These are phyloP conservation scores for Cercopithecus mitis DNA, from an alignment of 2,797 vertebrate genomes.

Conservation along the genomic window DNA sequence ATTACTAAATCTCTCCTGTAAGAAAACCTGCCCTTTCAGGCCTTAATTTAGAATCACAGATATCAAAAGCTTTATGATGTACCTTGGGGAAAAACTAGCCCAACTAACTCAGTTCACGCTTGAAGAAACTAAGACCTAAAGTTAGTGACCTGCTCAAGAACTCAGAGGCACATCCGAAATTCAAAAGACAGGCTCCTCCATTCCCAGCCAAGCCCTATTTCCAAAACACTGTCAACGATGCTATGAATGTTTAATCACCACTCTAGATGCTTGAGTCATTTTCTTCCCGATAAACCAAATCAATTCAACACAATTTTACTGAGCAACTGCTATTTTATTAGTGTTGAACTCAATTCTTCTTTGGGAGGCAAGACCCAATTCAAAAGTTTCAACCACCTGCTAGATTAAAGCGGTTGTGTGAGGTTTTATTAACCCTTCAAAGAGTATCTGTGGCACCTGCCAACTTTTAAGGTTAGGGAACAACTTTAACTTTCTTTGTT, in stretches of 20 bases:
- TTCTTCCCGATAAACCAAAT: neutral
- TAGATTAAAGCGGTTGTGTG: neutral
- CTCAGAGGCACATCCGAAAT: neutral
- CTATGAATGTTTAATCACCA: neutral
- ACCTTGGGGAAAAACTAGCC: neutral
- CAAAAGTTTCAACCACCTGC: neutral
- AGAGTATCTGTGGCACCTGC: neutral
- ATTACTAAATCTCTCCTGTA: neutral
- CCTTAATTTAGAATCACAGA: conserved; percentile 23
- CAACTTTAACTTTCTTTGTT: conserved; percentile 8
- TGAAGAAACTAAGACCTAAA: neutral
- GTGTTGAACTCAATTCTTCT: neutral
- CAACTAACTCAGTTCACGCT: neutral
- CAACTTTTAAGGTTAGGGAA: neutral
- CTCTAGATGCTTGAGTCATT: neutral
- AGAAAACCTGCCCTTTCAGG: neutral
- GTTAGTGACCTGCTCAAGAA: neutral
- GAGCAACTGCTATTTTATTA: neutral
- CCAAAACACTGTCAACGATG: neutral
- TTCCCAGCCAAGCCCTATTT: neutral
- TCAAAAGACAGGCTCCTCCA: neutral
- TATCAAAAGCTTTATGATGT: neutral
- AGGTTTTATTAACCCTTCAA: neutral
- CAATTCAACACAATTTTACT: neutral
- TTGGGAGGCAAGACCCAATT: neutral